A percentile compares a stretch with the other conserved stretches of the same genome.
Conservation (phyloP, 1,140 invertebrate species). For the Spodoptera frugiperda region DNA sequence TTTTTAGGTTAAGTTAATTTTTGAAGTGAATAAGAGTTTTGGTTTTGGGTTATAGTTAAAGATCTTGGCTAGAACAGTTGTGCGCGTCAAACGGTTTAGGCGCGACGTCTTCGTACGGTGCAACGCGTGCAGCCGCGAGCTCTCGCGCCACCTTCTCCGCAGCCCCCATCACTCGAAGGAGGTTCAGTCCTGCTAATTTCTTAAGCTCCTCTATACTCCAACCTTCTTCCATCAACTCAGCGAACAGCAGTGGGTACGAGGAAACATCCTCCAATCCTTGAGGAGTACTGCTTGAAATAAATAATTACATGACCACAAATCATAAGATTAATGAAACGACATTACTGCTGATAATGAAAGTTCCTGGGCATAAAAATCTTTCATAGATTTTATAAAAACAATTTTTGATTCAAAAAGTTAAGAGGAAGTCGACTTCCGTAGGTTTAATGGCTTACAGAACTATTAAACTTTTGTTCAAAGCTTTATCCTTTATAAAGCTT, state of each 20-base stretch:
- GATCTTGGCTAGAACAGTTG: slow-evolving; percentile 84
- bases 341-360: not conserved
- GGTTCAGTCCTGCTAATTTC: slow-evolving; percentile 95
- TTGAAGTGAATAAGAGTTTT: slow-evolving; percentile 31
- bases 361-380: not conserved
- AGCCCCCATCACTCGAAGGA: slow-evolving; percentile 91
- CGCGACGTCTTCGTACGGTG: slow-evolving; percentile 82
- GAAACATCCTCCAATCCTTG: slow-evolving; percentile 96
- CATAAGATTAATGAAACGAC: not conserved
- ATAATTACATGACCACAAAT: no score
- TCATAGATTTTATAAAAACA: not conserved
- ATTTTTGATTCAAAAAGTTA: slow-evolving; percentile 21
- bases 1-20: slow-evolving; percentile 2
- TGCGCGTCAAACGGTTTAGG: slow-evolving; percentile 76
- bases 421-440: not conserved
- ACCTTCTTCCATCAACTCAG: slow-evolving; percentile 92
- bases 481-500: slow-evolving; percentile 13
- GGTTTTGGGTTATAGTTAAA: slow-evolving; percentile 59
- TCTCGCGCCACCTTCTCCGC: slow-evolving; percentile 89
- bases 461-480: slow-evolving; percentile 15
- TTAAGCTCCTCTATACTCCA: slow-evolving; percentile 94
- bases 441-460: not conserved
- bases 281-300: slow-evolving; percentile 88
- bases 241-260: slow-evolving; percentile 95
- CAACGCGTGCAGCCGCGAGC: slow-evolving; percentile 76